phyloP scores from a whole-genome alignment of 2,113 vertebrate genomes.

The Microcebus griseorufus region DNA sequence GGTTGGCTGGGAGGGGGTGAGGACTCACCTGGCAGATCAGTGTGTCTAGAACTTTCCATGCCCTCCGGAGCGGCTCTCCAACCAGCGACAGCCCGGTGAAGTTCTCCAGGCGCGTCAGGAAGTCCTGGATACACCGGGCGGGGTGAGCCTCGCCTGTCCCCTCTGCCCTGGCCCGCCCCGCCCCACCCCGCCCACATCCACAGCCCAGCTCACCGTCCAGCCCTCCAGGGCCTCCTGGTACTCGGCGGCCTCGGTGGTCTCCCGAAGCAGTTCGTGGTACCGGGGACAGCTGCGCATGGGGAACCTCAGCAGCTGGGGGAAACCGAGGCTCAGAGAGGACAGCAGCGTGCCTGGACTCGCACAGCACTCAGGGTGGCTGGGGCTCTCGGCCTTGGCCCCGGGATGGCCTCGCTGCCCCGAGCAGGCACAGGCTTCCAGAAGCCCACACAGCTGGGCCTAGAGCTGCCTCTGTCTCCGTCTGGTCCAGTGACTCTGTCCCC shows the following conservation, averaged over 20 bases:
- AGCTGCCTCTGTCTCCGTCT: not conserved
- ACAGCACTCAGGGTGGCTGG: fast-evolving
- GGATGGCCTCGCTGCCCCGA: not conserved
- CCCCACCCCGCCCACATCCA: not conserved
- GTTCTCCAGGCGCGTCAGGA: slow-evolving; percentile 67
- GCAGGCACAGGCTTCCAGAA: not conserved
- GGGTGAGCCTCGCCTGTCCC: not conserved
- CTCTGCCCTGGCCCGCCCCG: not conserved
- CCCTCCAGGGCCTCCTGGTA: slow-evolving; percentile 82
- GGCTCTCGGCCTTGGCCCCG: not conserved
- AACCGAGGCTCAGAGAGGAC: not conserved
- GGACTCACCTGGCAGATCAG: slow-evolving; percentile 69
- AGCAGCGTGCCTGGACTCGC: not conserved
- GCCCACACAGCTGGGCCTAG: fast-evolving
- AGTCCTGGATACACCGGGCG: slow-evolving; percentile 17
- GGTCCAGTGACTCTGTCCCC: not conserved
- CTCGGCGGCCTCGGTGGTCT: slow-evolving; percentile 83
- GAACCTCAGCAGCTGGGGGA: slow-evolving; percentile 86
- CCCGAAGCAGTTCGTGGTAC: slow-evolving; percentile 86
- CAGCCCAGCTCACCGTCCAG: slow-evolving; percentile 72
- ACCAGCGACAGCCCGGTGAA: slow-evolving; percentile 66
- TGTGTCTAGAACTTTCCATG: slow-evolving; percentile 75
- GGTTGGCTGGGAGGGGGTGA: not conserved
- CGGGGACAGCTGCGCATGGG: slow-evolving; percentile 86
- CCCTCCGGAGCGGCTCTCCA: slow-evolving; percentile 69